Base-by-base conservation (phyloP, 2,113 vertebrate species). In the Zapornia atra region DNA sequence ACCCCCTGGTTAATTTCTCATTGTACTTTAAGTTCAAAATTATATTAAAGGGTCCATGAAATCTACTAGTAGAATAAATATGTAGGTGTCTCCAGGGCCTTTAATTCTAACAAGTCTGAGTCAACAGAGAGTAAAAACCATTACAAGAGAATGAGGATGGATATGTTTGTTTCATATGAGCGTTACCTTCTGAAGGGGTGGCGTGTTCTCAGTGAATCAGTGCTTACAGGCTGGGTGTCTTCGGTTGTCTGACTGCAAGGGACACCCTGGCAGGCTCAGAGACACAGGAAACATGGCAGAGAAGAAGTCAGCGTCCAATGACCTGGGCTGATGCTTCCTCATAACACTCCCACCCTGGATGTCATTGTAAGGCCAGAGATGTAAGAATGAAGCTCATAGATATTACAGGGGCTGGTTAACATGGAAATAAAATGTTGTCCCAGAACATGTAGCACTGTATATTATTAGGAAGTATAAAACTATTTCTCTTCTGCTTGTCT, bases 391-490 rank as follows among this genome's bases (percentile, higher is more conserved):
- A 77, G 70, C 26, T 11, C 31, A 5, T 1, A 5, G 63, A 19
- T 79, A 26, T 29, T 50, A 33, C 48, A 80, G n/a, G 17, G 28
- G 7, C 25, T 85, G 31, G 25, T 61, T 61, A 76, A 70, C 14
- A 42, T 21, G 69, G 44, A 48, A 60, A 87, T 79, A 68, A 88
- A 86, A 46, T 11, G 17, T 31, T 56, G 56, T 59, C n/a, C 48
- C 1, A 1, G 25, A 70, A 60, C 42, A 56, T 1, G 0, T 19
- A 29, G 25, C 20, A 54, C 3, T 4, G 56, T 10, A 2, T 31
- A 15, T 40, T 82, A 57, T 11, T 85, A 63, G 75, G 64, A 85
- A 57, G n/a, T 2, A 1, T 59, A 29, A 66, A 68, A 31, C 29
- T 69, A 2, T 60, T 65, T 76, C 2, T 54, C 38, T 86, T 77